Percentiles rank a stretch among this genome's conserved stretches.
These are phyloP conservation scores for Anoplophora glabripennis DNA, from an alignment of 1,140 invertebrate genomes.

Conservation along the genomic window DNA sequence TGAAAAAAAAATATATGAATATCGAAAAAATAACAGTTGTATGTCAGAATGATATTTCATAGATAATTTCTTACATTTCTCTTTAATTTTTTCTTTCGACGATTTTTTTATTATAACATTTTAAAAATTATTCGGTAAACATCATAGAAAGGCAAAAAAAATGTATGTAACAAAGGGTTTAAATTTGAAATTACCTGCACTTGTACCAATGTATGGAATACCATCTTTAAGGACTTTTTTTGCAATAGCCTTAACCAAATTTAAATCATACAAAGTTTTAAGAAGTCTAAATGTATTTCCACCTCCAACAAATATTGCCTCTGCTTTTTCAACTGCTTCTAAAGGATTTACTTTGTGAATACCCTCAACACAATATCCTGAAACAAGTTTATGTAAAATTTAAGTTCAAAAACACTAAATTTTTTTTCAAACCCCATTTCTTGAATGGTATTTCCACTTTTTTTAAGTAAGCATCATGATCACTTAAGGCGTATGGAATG, in stretches of 20 bases:
- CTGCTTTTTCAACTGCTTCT: slow-evolving; percentile 58
- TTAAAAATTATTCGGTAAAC: too few relatives aligned
- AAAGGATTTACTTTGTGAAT: slow-evolving; percentile 61
- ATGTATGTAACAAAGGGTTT: too few relatives aligned
- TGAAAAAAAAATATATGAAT: too few relatives aligned
- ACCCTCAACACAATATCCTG: slow-evolving; percentile 59
- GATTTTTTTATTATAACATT: too few relatives aligned
- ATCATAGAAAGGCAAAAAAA: too few relatives aligned
- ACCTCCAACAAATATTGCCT: slow-evolving; percentile 77
- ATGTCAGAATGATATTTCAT: too few relatives aligned
- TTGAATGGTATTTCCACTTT: slow-evolving; percentile 60
- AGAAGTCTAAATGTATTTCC: slow-evolving; percentile 78
- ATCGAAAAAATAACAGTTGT: too few relatives aligned
- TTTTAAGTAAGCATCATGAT: slow-evolving; percentile 66
- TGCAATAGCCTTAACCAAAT: slow-evolving; percentile 64
- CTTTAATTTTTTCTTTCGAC: too few relatives aligned
- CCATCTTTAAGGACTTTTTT: slow-evolving; percentile 62
- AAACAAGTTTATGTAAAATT: slow-evolving; percentile 24
- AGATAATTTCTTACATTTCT: too few relatives aligned
- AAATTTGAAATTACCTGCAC: slow-evolving; percentile 58
- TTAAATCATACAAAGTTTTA: slow-evolving; percentile 66
- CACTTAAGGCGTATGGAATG: slow-evolving; percentile 70
- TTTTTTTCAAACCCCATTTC: slow-evolving; percentile 55
- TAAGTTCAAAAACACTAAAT: slow-evolving; percentile 3
- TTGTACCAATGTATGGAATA: slow-evolving; percentile 74